A percentile compares a stretch with the other conserved stretches of the same genome.
phyloP scores from a whole-genome alignment of 2,797 vertebrate species.

The Poecilia gillii region DNA sequence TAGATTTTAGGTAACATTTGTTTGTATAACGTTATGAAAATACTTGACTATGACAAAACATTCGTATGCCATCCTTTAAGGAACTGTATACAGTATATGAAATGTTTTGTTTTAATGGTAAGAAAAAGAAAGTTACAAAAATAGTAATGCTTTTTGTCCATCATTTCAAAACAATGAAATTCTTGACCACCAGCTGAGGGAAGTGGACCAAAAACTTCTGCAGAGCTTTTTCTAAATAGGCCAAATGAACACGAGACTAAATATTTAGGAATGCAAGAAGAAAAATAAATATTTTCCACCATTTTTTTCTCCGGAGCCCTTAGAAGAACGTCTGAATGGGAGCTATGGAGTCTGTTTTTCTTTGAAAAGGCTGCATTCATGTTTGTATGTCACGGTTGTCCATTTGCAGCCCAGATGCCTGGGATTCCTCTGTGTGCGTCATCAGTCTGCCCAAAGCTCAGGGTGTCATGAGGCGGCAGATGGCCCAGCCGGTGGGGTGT shows the following conservation, averaged over 20 bases:
- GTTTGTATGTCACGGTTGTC: constrained; percentile 33
- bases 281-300: constrained; percentile 22
- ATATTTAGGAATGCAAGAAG: constrained; percentile 28
- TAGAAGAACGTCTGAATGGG: constrained; percentile 18
- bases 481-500: constrained; percentile 33
- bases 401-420: constrained; percentile 57
- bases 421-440: constrained; percentile 75
- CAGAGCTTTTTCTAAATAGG: constrained; percentile 24
- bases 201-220: constrained; percentile 37
- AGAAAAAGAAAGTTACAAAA: background rate
- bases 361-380: constrained; percentile 3
- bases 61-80: background rate
- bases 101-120: background rate
- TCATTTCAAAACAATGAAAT: constrained; percentile 6
- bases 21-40: background rate
- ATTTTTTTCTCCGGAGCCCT: constrained; percentile 19
- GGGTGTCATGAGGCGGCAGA: constrained; percentile 54
- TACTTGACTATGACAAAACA: background rate
- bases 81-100: background rate
- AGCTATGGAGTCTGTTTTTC: constrained; percentile 10
- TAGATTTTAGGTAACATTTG: background rate
- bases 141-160: background rate
- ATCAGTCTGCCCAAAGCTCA: constrained; percentile 51
- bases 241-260: constrained; percentile 11
- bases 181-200: constrained; percentile 7